phyloP scores from a whole-genome alignment of 2,888 invertebrate genomes.

The Perizoma affinitatum region DNA sequence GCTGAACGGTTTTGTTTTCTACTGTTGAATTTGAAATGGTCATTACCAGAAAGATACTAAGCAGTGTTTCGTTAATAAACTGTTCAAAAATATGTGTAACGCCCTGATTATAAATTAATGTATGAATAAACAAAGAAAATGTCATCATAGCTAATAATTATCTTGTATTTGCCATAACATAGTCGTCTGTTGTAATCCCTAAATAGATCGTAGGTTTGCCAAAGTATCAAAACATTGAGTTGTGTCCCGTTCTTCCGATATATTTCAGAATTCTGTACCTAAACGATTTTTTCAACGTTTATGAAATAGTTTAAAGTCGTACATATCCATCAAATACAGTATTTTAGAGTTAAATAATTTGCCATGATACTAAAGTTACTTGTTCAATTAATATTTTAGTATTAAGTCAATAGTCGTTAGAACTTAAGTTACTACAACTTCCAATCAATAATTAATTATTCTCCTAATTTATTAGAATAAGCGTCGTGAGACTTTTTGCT shows the following conservation, averaged over 20 bases:
- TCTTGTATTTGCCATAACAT: background rate
- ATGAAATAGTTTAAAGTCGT: background rate
- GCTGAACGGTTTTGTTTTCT: too few species aligned
- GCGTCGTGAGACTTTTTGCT: too few species aligned
- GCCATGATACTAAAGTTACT: background rate
- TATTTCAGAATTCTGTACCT: background rate
- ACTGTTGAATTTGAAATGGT: too few species aligned
- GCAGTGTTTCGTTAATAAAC: too few species aligned
- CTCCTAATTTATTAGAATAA: too few species aligned
- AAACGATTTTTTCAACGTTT: background rate
- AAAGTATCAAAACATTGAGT: constrained; percentile 37
- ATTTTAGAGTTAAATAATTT: background rate
- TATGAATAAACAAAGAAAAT: too few species aligned
- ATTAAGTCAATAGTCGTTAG: background rate
- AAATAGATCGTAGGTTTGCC: constrained; percentile 27
- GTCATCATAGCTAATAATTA: too few species aligned
- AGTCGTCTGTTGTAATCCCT: background rate
- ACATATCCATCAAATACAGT: too few species aligned
- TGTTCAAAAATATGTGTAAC: too few species aligned
- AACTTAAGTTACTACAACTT: background rate
- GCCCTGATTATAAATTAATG: too few species aligned
- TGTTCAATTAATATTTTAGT: background rate
- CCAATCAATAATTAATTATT: background rate
- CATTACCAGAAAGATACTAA: too few species aligned
- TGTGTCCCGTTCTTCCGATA: constrained; percentile 47